These are phyloP conservation scores for Lasioglossum baleicum DNA, from an alignment of 1,140 invertebrate species.

Conservation along the genomic window DNA sequence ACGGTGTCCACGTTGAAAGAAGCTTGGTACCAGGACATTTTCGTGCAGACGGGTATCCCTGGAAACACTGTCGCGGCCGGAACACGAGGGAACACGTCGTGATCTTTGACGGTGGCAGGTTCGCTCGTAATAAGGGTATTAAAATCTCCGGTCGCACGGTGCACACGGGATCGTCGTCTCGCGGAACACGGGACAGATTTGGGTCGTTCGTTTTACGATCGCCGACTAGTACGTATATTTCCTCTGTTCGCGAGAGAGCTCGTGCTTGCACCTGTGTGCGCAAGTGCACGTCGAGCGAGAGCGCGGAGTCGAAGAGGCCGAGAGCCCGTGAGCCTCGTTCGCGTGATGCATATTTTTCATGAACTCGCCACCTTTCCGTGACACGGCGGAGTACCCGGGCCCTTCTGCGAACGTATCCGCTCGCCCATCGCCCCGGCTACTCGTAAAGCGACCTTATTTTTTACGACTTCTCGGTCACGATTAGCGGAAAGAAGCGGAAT, in stretches of 20 bases:
- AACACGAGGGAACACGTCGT: background rate
- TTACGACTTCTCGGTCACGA: conserved; percentile 75
- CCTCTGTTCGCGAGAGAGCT: background rate
- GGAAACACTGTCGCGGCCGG: background rate
- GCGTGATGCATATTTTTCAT: conserved; percentile 78
- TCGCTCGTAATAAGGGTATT: conserved; percentile 8
- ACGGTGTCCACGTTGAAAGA: no score
- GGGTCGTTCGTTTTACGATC: conserved; percentile 74
- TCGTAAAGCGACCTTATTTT: conserved; percentile 77
- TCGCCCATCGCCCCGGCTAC: conserved; percentile 73
- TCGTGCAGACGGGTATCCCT: no score
- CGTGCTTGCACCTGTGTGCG: conserved; percentile 23
- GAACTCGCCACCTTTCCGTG: conserved; percentile 76
- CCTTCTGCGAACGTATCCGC: conserved; percentile 75
- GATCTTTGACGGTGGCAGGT: background rate
- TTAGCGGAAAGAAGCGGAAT: conserved; percentile 72
- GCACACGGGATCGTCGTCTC: background rate
- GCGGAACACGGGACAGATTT: conserved; percentile 68
- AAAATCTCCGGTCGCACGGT: conserved; percentile 6
- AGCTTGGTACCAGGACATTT: no score
- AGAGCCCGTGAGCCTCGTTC: conserved; percentile 46
- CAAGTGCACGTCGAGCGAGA: background rate
- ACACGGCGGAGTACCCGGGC: conserved; percentile 67
- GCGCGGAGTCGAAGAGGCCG: no score
- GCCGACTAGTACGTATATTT: conserved; percentile 33